Evolutionary conservation across 2,113 vertebrate species (phyloP).

Genomic region (Spea multiplicata): DNA sequence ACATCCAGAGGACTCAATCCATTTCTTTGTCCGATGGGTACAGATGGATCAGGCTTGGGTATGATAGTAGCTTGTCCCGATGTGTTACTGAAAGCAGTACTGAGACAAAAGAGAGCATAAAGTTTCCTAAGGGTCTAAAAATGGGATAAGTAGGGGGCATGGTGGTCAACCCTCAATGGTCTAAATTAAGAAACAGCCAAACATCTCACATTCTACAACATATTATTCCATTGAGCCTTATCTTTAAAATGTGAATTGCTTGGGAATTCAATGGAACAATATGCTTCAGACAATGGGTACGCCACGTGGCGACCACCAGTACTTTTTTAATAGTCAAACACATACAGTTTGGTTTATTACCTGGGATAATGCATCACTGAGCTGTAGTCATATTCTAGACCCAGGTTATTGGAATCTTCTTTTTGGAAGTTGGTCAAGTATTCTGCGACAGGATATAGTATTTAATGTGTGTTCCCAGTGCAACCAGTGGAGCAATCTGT

Average conservation of each 20-base stretch:
- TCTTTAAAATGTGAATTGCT: too few relatives aligned
- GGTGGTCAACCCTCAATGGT: too few relatives aligned
- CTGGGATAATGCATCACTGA: constrained; percentile 74
- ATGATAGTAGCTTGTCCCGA: constrained; percentile 58
- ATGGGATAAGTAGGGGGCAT: too few relatives aligned
- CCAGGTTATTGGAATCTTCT: not conserved
- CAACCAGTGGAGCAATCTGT: not conserved
- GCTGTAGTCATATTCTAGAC: constrained; percentile 63
- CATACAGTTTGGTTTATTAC: constrained; percentile 1
- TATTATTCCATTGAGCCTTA: too few relatives aligned
- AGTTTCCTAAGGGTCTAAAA: too few relatives aligned
- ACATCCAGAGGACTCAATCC: constrained; percentile 61
- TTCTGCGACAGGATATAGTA: not conserved
- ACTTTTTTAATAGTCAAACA: too few relatives aligned
- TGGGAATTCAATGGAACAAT: too few relatives aligned
- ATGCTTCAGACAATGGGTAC: too few relatives aligned
- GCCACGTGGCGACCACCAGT: too few relatives aligned
- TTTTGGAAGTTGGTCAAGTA: not conserved
- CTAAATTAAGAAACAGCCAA: too few relatives aligned
- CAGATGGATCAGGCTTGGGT: constrained; percentile 56
- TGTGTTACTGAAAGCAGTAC: constrained; percentile 60
- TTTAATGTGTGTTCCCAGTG: not conserved
- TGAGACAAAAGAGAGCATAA: constrained; percentile 28
- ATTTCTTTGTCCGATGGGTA: constrained; percentile 61
- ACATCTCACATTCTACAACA: too few relatives aligned